Conservation (phyloP, 2,797 vertebrate genomes). For the Macroramphosus scolopax region DNA sequence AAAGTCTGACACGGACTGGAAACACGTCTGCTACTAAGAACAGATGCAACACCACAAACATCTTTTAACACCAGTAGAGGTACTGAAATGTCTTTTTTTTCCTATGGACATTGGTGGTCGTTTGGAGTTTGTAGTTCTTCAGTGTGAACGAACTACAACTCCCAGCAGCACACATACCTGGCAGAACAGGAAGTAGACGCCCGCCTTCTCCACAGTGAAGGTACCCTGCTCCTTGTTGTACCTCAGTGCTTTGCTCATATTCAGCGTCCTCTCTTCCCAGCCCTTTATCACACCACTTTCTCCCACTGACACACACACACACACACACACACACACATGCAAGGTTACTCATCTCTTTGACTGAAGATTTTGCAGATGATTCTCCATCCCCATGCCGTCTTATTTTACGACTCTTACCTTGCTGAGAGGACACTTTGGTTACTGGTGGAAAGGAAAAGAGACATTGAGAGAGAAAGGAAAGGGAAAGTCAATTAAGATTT, state of each 20-base stretch:
- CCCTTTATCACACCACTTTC: constrained; percentile 85
- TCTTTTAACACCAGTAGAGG: too few species aligned
- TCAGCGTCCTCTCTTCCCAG: constrained; percentile 85
- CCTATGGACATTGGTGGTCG: too few species aligned
- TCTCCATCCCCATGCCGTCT: constrained; percentile 20
- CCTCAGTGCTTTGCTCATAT: constrained; percentile 84
- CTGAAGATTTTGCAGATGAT: constrained; percentile 16
- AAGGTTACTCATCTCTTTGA: constrained; percentile 25
- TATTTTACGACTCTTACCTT: constrained; percentile 71
- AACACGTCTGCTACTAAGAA: too few species aligned
- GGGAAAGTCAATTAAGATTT: constrained; percentile 66
- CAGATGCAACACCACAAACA: too few species aligned
- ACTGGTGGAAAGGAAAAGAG: constrained; percentile 67
- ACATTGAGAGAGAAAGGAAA: constrained; percentile 53
- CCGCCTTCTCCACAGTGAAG: constrained; percentile 82
- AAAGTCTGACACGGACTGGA: too few species aligned
- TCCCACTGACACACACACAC: constrained; percentile 72
- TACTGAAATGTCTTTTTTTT: too few species aligned
- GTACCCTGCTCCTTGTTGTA: constrained; percentile 83
- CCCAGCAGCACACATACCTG: constrained; percentile 78
- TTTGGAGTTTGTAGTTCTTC: background rate
- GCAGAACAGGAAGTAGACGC: constrained; percentile 91
- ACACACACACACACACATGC: constrained; percentile 34
- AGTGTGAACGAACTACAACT: constrained; percentile 11
- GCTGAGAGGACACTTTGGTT: constrained; percentile 77